Percentiles rank a stretch among this genome's conserved stretches.
Evolutionary conservation across 2,113 vertebrate genomes (phyloP).

Genomic region (Anhinga anhinga): DNA sequence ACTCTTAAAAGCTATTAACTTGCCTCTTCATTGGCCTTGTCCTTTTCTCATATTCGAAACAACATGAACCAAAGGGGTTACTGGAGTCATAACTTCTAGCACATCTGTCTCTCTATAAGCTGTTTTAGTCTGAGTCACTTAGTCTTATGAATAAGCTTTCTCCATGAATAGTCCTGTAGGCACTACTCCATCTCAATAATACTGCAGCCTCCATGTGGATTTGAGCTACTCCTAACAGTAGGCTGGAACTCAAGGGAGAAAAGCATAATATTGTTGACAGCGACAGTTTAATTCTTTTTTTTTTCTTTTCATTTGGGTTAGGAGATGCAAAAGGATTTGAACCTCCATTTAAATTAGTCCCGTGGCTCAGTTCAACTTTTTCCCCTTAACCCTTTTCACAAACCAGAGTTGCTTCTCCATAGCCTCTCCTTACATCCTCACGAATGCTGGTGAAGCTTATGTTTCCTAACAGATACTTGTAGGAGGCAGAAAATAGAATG

Average conservation of each 20-base stretch:
- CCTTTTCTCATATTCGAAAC: neutral
- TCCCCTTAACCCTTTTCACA: neutral
- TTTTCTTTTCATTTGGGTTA: neutral
- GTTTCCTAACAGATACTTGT: neutral
- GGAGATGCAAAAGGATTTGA: neutral
- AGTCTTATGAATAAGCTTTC: neutral
- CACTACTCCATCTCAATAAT: neutral
- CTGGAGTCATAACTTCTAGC: neutral
- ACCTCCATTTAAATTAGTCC: neutral
- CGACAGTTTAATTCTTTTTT: neutral
- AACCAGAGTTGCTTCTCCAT: neutral
- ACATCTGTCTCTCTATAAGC: neutral
- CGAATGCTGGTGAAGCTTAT: neutral
- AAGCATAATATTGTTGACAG: neutral
- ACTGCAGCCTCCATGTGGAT: neutral
- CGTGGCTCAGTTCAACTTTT: neutral
- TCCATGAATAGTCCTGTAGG: neutral
- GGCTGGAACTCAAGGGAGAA: neutral
- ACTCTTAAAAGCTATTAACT: constrained; percentile 41
- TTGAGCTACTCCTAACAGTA: neutral
- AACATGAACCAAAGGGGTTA: neutral
- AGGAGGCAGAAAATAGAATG: neutral
- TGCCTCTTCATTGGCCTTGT: neutral
- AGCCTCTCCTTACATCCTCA: neutral
- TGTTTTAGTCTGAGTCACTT: neutral